Percentiles rank a stretch among this genome's conserved stretches.
These are phyloP conservation scores for Cranoglanis bouderius DNA, from an alignment of 2,113 vertebrate genomes.

Conservation along the genomic window DNA sequence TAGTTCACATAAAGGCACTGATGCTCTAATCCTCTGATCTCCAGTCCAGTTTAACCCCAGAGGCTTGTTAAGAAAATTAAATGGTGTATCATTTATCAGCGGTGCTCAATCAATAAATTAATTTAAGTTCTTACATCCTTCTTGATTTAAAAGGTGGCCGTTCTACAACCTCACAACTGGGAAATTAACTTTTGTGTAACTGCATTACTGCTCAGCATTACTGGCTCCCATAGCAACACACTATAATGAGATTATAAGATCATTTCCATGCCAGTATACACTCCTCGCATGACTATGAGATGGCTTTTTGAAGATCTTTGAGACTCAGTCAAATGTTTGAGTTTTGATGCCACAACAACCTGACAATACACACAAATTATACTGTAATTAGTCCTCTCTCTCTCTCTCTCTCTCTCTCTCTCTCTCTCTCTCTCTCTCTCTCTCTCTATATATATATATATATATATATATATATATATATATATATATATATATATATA, in stretches of 20 bases:
- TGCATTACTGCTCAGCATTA: background rate
- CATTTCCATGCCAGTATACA: background rate
- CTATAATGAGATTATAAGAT: background rate
- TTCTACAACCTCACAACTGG: background rate
- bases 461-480: background rate
- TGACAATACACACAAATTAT: too few relatives aligned
- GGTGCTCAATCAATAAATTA: background rate
- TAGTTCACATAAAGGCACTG: background rate
- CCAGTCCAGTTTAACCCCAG: background rate
- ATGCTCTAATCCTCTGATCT: background rate
- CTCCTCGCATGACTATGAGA: background rate
- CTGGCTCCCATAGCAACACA: background rate
- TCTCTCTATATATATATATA: background rate
- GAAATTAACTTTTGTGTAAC: background rate
- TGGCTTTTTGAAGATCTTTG: background rate
- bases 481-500: too few relatives aligned
- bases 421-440: background rate
- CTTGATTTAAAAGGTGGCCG: background rate
- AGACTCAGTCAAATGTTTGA: background rate
- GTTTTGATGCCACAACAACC: background rate
- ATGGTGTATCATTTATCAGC: background rate
- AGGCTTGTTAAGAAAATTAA: background rate
- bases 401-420: background rate
- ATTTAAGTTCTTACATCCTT: background rate
- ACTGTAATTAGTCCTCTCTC: background rate